Evolutionary conservation across 2,888 invertebrate genomes (phyloP), one percentile per base, ranked within the genome.

Genomic region (Tenthredo mesomela): DNA sequence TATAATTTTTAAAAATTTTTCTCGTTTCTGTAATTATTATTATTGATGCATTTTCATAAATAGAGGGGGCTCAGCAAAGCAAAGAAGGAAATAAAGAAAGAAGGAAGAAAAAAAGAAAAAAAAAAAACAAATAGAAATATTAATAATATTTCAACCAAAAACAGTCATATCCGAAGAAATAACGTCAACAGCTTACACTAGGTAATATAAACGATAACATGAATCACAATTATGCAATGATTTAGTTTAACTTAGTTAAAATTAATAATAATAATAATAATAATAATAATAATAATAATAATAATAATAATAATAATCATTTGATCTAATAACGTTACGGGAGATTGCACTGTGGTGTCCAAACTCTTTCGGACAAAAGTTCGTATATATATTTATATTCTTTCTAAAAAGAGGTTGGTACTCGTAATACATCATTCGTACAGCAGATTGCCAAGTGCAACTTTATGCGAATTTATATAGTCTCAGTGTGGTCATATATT

Each of bases 101-200:
- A 25, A 61, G n/a, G 54, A 25, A n/a, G 33, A 50, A 33, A 33
- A 33, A 33, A 78, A 12, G 0, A 18, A 58, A 29, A 54, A 47
- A 47, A 65, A 78, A 43, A 65, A 78, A 43, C 73, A n/a, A 67
- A 73, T 54, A 61, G 54, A 85, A 85, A 84, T 84, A 67, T 43
- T 25, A 86, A 87, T 40, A 75, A 70, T 71, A 85, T 70, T 82
- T 71, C 50, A 88, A 87, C 85, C 84, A 84, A 84, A 87, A 86
- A 85, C 78, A 88, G 86, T 91, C 89, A 88, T 89, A 91, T 88
- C 89, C 90, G 91, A 91, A 91, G 91, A 90, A 92, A 90, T 92
- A 93, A 93, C 92, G 92, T 92, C 92, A 93, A 93, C 93, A 93
- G 92, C 92, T 93, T 93, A 88, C 90, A 92, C 91, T 88, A 87